These are phyloP conservation scores for Danaus plexippus DNA, from an alignment of 1,140 invertebrate species.

Conservation along the genomic window DNA sequence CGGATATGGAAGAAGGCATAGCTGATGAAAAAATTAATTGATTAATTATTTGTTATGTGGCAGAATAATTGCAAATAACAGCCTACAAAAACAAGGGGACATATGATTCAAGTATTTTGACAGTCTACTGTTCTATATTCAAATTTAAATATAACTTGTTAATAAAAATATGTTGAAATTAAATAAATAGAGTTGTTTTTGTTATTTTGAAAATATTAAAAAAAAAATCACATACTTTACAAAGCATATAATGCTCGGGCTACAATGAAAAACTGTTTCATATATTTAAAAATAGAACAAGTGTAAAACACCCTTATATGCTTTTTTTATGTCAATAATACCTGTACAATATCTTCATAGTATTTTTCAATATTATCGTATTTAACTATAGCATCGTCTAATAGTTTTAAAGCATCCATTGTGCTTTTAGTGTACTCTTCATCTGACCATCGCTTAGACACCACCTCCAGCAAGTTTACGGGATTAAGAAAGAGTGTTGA, in stretches of 20 bases:
- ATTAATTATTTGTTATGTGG: not conserved
- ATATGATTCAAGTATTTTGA: too few species aligned
- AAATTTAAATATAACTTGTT: not conserved
- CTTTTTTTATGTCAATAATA: constrained; percentile 4
- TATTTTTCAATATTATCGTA: constrained; percentile 13
- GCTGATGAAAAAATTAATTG: constrained; percentile 19
- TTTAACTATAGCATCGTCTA: constrained; percentile 16
- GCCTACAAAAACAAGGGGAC: too few species aligned
- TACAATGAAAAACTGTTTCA: too few species aligned
- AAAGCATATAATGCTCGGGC: too few species aligned
- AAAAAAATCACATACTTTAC: too few species aligned
- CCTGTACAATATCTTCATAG: constrained; percentile 28
- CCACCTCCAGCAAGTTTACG: constrained; percentile 6
- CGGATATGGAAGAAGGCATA: constrained; percentile 26
- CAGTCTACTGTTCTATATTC: not conserved
- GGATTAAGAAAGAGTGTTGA: constrained; percentile 18
- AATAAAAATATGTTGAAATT: not conserved
- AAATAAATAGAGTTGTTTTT: too few species aligned
- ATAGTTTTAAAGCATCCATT: constrained; percentile 13
- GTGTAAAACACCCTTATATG: too few species aligned
- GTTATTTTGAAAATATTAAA: too few species aligned
- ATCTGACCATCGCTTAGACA: constrained; percentile 7
- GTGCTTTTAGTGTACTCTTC: constrained; percentile 8
- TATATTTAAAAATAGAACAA: too few species aligned
- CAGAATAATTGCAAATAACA: too few species aligned